phyloP scores from a whole-genome alignment of 2,113 vertebrate genomes.

The Montifringilla adamsi region DNA sequence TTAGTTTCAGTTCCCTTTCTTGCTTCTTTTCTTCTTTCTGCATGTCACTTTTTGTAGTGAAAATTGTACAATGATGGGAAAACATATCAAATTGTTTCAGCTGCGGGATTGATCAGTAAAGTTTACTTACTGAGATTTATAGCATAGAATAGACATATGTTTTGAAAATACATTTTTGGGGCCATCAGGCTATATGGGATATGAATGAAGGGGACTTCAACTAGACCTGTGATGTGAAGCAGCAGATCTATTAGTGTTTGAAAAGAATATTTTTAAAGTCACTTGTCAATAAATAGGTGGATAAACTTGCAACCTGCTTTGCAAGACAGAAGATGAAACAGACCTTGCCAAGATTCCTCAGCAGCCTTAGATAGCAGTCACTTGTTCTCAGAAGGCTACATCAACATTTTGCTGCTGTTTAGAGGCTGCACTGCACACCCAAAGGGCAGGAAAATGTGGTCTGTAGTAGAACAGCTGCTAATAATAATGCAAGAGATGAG shows the following conservation, averaged over 20 bases:
- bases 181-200: background rate
- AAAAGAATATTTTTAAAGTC: background rate
- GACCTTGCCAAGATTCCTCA: background rate
- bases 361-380: background rate
- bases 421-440: background rate
- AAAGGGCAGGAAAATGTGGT: slow-evolving; percentile 19
- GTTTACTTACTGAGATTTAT: background rate
- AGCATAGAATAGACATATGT: background rate
- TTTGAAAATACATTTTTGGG: background rate
- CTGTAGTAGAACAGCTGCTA: slow-evolving; percentile 28
- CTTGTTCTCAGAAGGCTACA: background rate
- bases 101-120: background rate
- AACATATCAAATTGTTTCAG: background rate
- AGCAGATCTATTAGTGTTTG: background rate
- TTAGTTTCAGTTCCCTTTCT: background rate
- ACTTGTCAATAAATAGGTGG: background rate
- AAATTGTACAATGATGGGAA: background rate
- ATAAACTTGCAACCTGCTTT: background rate
- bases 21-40: background rate
- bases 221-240: background rate
- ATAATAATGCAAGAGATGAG: slow-evolving; percentile 32
- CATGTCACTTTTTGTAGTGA: background rate
- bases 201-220: background rate
- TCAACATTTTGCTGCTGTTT: background rate
- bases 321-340: background rate